These are phyloP conservation scores for Epistrophe grossulariae DNA, from an alignment of 2,888 invertebrate genomes.

Conservation along the genomic window DNA sequence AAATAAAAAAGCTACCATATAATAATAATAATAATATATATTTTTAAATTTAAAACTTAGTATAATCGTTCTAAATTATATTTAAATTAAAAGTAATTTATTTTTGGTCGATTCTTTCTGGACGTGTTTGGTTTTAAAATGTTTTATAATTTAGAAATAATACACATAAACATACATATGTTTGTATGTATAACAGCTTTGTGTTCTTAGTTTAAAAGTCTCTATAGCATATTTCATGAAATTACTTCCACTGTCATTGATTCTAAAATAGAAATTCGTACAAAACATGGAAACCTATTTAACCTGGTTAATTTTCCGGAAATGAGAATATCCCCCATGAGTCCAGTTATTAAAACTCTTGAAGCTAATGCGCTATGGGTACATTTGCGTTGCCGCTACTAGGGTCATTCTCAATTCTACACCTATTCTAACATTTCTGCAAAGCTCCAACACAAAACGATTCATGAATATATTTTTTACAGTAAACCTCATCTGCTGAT, in stretches of 20 bases:
- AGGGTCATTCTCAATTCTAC: neutral
- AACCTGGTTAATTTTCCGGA: constrained; percentile 68
- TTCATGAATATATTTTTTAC: constrained; percentile 63
- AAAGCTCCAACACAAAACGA: constrained; percentile 30
- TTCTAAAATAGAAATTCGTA: neutral
- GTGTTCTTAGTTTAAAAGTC: neutral
- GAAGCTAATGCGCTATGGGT: constrained; percentile 37
- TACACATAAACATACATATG: too few relatives aligned
- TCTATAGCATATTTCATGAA: neutral
- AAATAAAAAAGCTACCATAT: too few relatives aligned
- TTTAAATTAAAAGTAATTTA: too few relatives aligned
- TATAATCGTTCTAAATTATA: too few relatives aligned
- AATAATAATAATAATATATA: too few relatives aligned
- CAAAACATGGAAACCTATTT: neutral
- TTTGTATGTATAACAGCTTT: too few relatives aligned
- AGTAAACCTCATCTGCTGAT: constrained; percentile 61
- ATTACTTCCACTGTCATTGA: neutral
- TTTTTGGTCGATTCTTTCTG: too few relatives aligned
- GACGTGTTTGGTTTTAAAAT: too few relatives aligned
- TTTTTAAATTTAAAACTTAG: too few relatives aligned
- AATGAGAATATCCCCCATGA: constrained; percentile 62
- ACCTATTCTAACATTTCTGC: neutral
- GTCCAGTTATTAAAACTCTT: constrained; percentile 53
- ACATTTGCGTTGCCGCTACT: neutral
- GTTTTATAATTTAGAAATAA: too few relatives aligned